Base-by-base conservation (phyloP, 2,888 invertebrate species). In the Drosophila buzzatii region DNA sequence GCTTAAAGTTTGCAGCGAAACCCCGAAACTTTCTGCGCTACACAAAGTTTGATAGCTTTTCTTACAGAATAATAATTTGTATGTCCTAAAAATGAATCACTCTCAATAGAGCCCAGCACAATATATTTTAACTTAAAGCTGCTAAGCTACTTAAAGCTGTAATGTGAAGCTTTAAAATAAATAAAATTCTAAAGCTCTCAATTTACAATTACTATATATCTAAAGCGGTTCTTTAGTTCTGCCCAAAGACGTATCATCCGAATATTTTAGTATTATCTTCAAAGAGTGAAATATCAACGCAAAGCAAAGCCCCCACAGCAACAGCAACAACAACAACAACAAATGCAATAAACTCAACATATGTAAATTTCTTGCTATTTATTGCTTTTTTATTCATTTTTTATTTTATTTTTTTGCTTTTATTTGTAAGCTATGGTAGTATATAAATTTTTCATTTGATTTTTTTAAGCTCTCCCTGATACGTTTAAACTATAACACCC, bases 391-490 rank as follows among this genome's bases (percentile, higher is more conserved):
- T 37, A 49, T 33, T 53, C 56, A 56, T 65, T 59, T 68, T 61
- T 53, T 60, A 31, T 47, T 41, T 51, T 35, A 37, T 45, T 70
- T 66, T n/a, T 61, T 53, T 60, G 35, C n/a, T 47, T 41, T 51
- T 35, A 37, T 45, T 70, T 66, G 33, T 51, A 51, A 51, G 49
- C 49, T 51, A 51, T 33, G 33, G 10, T 51, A 33, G 12, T 18
- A 12, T 31, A 23, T 47, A 27, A 23, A 49, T 47, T 27, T 41
- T 18, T 31, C 31, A 42, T 35, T 44, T 42, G 57, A 57, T 52
- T 31, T 64, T 44, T 42, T 4, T 33, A 44, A 49, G 58, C 62
- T 77, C 79, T 70, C 63, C 53, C 79, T 58, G 66, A 61, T 58
- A 60, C 39, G 60, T 67, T 63, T 47, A 71, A 70, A 27, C 57